phyloP scores from a whole-genome alignment of 1,140 invertebrate genomes.

The Drosophila melanogaster region DNA sequence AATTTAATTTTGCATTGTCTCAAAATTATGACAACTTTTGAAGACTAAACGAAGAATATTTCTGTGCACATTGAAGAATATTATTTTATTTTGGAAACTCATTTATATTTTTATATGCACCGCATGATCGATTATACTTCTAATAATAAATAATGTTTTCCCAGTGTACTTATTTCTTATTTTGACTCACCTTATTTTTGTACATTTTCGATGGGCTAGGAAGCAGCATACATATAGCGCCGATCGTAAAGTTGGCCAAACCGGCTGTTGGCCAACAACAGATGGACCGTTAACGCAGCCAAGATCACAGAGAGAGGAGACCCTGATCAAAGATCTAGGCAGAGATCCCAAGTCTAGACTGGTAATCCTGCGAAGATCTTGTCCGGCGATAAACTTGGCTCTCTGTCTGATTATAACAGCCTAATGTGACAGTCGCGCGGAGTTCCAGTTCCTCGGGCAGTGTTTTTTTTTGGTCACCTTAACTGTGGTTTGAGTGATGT shows the following conservation, averaged over 20 bases:
- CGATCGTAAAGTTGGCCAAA: constrained; percentile 67
- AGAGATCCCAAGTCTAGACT: constrained; percentile 64
- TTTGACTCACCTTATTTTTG: constrained; percentile 2
- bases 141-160: not conserved
- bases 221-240: constrained; percentile 41
- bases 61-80: too few species aligned
- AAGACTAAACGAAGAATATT: too few species aligned
- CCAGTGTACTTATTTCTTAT: not conserved
- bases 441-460: constrained; percentile 51
- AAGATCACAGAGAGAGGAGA: constrained; percentile 1
- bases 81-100: too few species aligned
- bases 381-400: constrained; percentile 77
- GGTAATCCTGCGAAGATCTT: constrained; percentile 77
- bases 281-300: constrained; percentile 59
- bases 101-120: too few species aligned
- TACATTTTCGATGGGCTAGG: constrained; percentile 9
- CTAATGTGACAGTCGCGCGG: constrained; percentile 77
- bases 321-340: constrained; percentile 36
- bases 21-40: too few species aligned
- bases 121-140: too few species aligned
- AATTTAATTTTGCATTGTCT: too few species aligned
- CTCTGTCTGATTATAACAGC: constrained; percentile 70
- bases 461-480: constrained; percentile 48
- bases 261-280: constrained; percentile 46
- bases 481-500: constrained; percentile 78